Base-by-base conservation (phyloP, 1,140 invertebrate genomes). In the Euura lappo region DNA sequence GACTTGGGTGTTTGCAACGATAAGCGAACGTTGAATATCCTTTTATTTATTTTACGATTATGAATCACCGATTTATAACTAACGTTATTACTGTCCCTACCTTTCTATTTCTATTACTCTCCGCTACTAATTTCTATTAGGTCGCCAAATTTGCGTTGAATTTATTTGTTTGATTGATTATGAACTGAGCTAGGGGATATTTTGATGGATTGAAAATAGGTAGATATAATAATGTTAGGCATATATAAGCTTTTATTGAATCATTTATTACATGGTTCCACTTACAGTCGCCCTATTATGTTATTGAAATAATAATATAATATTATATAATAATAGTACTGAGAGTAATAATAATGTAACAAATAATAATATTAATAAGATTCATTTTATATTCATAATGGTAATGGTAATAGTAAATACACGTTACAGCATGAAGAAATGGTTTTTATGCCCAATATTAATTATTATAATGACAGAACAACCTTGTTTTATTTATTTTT, bases 191-290 rank as follows among this genome's bases (percentile, higher is more conserved):
- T 28, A 28, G 0, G 28, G 28, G 28, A 28, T 28, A 28, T 28
- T 28, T 28, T 28, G 28, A 28, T 28, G 28, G 28, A 28, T 28
- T 28, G 28, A 28, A 28, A 28, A 28, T 28, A 28, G 28, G 28
- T 28, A 28, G 28, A 28, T 28, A 28, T 28, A 28, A 28, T 28
- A 28, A 28, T 60, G 51, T 5, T 60, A 60, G 51, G 51, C 51
- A 60, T 60, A 77, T 77, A 73, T 81, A 83, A 83, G 82, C 81
- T 84, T 84, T 83, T 83, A 84, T 84, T 84, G 77, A 83, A 81
- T 76, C 76, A 78, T 83, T 84, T 83, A 84, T 84, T 84, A 84
- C 83, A 84, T 80, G 76, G 79, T 83, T 79, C 79, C 80, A 83
- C 82, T 84, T 83, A 83, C 83, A 82, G 78, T 78, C 81, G 79